Conservation (phyloP, 2,888 invertebrate species). For the Catocala sponsa region DNA sequence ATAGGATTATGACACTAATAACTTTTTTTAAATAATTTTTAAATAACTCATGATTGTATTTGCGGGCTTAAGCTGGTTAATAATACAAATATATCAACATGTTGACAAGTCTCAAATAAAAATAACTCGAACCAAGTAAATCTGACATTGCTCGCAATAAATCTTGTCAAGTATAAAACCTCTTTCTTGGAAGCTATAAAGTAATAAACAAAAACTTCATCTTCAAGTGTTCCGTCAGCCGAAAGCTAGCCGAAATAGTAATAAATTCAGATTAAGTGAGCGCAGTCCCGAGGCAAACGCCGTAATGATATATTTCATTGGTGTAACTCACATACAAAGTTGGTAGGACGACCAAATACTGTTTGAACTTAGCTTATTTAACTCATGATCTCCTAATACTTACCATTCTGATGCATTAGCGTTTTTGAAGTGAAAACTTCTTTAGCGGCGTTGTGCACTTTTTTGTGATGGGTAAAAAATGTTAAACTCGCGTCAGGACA, state of each 20-base stretch:
- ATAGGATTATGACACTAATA: no score
- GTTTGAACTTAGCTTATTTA: conserved; percentile 15
- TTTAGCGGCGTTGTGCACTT: no score
- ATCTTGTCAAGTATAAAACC: conserved; percentile 17
- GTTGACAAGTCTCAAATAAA: background rate
- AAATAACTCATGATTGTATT: no score
- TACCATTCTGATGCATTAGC: background rate
- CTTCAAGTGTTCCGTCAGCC: conserved; percentile 25
- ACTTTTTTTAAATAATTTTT: no score
- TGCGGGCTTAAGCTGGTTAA: no score
- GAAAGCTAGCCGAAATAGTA: conserved; percentile 31
- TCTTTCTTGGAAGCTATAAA: conserved; percentile 18
- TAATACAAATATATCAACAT: no score
- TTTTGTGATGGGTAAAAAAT: no score
- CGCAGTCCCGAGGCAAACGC: conserved; percentile 29
- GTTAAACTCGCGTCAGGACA: no score
- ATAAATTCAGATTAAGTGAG: conserved; percentile 49
- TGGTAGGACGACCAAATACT: conserved; percentile 12
- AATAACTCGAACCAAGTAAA: background rate
- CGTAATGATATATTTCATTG: conserved; percentile 46
- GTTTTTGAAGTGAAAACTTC: no score
- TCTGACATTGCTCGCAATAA: conserved; percentile 10
- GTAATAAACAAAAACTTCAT: conserved; percentile 30
- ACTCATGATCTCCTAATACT: conserved; percentile 9
- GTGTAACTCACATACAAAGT: conserved; percentile 37